Evolutionary conservation across 2,113 vertebrate genomes (phyloP).

Genomic region (Pterophyllum scalare): DNA sequence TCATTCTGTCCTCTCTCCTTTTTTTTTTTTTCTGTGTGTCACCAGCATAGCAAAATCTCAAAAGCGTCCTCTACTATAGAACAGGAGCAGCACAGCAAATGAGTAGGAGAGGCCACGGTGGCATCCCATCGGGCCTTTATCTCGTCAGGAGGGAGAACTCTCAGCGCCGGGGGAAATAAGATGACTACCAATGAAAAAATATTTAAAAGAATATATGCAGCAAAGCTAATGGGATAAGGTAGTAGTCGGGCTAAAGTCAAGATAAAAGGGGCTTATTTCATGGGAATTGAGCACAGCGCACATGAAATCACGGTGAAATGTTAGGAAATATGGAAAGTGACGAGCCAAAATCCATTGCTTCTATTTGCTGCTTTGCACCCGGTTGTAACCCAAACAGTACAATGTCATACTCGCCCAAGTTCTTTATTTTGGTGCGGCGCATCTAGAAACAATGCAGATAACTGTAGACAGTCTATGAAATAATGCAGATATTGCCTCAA

Average conservation of each 20-base stretch:
- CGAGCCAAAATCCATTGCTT: slow-evolving; percentile 16
- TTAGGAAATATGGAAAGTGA: slow-evolving; percentile 18
- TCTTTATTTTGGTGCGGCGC: neutral
- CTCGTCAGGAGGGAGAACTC: slow-evolving; percentile 25
- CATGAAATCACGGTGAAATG: slow-evolving; percentile 28
- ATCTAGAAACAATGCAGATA: neutral
- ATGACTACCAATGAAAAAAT: slow-evolving; percentile 41
- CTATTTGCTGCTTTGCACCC: neutral
- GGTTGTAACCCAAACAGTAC: neutral
- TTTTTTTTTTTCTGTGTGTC: neutral
- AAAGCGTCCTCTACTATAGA: slow-evolving; percentile 29
- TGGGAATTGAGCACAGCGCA: slow-evolving; percentile 19
- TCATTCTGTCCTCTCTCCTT: neutral
- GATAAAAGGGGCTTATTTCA: slow-evolving; percentile 51
- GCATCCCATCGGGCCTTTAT: slow-evolving; percentile 36
- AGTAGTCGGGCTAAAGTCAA: slow-evolving; percentile 21
- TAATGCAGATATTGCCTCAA: neutral
- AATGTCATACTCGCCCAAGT: neutral
- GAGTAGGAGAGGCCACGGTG: slow-evolving; percentile 14
- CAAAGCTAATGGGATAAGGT: slow-evolving; percentile 27
- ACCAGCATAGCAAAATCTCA: slow-evolving; percentile 15
- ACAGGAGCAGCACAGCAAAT: slow-evolving; percentile 16
- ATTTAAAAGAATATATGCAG: slow-evolving; percentile 26
- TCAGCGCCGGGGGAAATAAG: slow-evolving; percentile 37
- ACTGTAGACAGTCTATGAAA: neutral